Base-by-base conservation (phyloP, 2,113 vertebrate species). In the Lepidothrix coronata region DNA sequence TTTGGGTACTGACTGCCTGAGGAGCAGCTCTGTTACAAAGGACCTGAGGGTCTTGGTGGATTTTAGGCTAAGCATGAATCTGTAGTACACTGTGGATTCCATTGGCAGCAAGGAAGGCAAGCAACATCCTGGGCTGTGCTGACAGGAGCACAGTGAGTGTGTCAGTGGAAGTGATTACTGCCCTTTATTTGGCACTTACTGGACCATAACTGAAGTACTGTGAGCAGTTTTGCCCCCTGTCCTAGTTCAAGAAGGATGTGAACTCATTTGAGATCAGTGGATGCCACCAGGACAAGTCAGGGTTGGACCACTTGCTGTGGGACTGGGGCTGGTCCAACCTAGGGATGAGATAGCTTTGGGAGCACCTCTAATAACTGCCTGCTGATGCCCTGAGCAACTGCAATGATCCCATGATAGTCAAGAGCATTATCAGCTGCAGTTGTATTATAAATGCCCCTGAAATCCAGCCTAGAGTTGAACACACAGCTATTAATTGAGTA, bases 191-290 rank as follows among this genome's bases (percentile, higher is more conserved):
- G 37, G 23, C 3, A 1, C 18, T 77, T 51, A 11, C 24, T 75
- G 62, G 22, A 55, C 14, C 39, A 54, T 39, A 71, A 30, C 18
- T 48, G 55, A 70, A 91, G 77, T 19, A 35, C 4, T 43, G 17
- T 43, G 17, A 1, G 22, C 14, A 49, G 0, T 54, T 88, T 76
- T 78, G 6, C 1, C 12, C 22, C 48, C 8, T 0, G 1, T 2
- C 8, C 5, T 30, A 72, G 12, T 57, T 65, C 20, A 65, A 75
- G 37, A 59, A 58, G 62, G 54, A 28, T 54, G 18, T 76, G 44
- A 85, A 30, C 51, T 77, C 21, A 6, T 39, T 9, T 2, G 3
- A 74, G 30, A 30, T 30, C 46, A 63, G 19, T 70, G 21, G 14
- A 86, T 27, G 17, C n/a, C 30, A 58, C 15, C 31, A 43, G 18